Evolutionary conservation across 2,797 vertebrate species (phyloP).

Genomic region (Arctocebus calabarensis): DNA sequence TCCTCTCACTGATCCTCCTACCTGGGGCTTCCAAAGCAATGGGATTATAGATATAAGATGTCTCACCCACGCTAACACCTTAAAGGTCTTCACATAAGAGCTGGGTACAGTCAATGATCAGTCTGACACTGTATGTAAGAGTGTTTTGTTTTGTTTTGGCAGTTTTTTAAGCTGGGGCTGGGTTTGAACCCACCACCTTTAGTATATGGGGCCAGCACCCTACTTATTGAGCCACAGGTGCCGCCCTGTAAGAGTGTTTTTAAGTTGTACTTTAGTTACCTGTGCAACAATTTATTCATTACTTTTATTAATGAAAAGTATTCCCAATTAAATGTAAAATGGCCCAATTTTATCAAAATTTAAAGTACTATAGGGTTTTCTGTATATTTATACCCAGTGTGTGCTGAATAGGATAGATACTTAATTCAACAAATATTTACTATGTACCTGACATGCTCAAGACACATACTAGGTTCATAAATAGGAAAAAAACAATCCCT

Average conservation of each 20-base stretch:
- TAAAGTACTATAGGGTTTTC: slow-evolving; percentile 18
- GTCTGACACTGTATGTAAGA: background rate
- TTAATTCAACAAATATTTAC: slow-evolving; percentile 43
- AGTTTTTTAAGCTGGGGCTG: too few species aligned
- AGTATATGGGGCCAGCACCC: too few species aligned
- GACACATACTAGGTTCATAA: background rate
- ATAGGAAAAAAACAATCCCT: background rate
- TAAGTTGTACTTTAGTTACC: background rate
- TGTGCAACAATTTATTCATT: background rate
- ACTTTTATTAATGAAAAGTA: background rate
- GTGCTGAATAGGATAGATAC: background rate
- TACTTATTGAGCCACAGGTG: too few species aligned
- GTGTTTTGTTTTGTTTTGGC: too few species aligned
- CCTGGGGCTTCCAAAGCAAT: background rate
- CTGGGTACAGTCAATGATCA: background rate
- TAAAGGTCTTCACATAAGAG: background rate
- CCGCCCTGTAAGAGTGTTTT: background rate
- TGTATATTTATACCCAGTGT: background rate
- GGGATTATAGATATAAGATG: background rate
- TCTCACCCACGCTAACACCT: background rate
- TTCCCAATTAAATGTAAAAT: slow-evolving; percentile 38
- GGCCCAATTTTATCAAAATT: slow-evolving; percentile 39
- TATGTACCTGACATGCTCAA: background rate
- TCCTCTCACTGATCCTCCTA: background rate
- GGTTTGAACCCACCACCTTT: too few species aligned